Evolutionary conservation across 1,140 invertebrate species (phyloP), one percentile per base, ranked within the genome.

Genomic region (Cataglyphis hispanica): DNA sequence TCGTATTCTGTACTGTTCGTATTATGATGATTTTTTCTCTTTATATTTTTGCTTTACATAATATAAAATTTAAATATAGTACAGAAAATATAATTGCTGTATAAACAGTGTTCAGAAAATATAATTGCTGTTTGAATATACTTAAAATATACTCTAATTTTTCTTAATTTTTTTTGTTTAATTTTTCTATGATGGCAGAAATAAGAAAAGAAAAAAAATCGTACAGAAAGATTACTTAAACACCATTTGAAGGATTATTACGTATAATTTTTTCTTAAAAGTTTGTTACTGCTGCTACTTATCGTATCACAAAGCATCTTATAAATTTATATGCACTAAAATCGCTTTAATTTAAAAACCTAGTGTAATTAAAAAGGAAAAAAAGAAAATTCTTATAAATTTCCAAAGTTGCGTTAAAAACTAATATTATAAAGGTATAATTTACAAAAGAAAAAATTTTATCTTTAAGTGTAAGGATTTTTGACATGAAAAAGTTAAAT

Each of bases 61-160:
- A 11, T n/a, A n/a, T 50, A n/a, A 50, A 70, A 5, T 46, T 67
- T 67, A 43, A 43, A 69, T n/a, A n/a, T n/a, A n/a, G n/a, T n/a
- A n/a, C n/a, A n/a, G n/a, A n/a, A n/a, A n/a, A n/a, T n/a, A n/a
- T n/a, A n/a, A n/a, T n/a, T n/a, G n/a, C n/a, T n/a, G n/a, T n/a
- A n/a, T n/a, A n/a, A n/a, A n/a, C n/a, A n/a, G n/a, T n/a, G n/a
- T n/a, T n/a, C n/a, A n/a, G n/a, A n/a, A n/a, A n/a, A n/a, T n/a
- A n/a, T n/a, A n/a, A n/a, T n/a, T n/a, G n/a, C n/a, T n/a, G n/a
- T n/a, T n/a, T n/a, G 37, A 25, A 43, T 16, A 6, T 43, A 46
- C 16, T 69, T 27, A 0, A 8, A 10, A 53, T 19, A n/a, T n/a
- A n/a, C 6, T 72, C 6, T n/a, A 8, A 58, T 56, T 37, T 60